Evolutionary conservation across 2,888 invertebrate species (phyloP), one percentile per base, ranked within the genome.

Genomic region (Aporophyla lueneburgensis): DNA sequence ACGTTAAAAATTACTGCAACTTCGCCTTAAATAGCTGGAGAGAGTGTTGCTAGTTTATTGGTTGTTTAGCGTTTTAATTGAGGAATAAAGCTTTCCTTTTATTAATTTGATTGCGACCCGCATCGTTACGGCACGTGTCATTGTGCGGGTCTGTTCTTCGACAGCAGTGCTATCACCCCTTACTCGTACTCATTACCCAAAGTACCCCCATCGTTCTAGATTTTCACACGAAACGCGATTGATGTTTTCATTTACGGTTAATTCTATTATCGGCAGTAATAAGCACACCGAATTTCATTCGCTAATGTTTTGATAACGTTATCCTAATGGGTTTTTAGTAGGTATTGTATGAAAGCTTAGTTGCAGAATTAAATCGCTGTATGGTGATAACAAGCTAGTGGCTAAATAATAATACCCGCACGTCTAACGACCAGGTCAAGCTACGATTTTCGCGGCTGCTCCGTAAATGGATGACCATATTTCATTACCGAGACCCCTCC

Each of bases 151-250:
- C 43, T 81, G 78, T 84, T 88, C 80, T 76, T 65, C 78, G 79
- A 78, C 62, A 74, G 80, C 83, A 76, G 75, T 87, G 89, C 92
- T 94, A 94, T 95, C 95, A 94, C 91, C 93, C 94, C 91, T 86
- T 89, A 82, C 82, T 85, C n/a, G n/a, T 70, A 89, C 86, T 87
- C 88, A 91, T 93, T 92, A 84, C 62, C 74, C 86, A 82, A 77
- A 92, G 91, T 93, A 93, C 95, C 95, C 95, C 87, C 91, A 96
- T 96, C 89, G 92, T 88, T 91, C 93, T 93, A 93, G 90, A 94
- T 95, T 94, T 93, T 94, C 94, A 95, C 94, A 94, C 91, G 92
- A 88, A 88, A 88, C 81, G 76, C 86, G 83, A 89, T 91, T 90
- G 83, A 83, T 80, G 71, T 76, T 78, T 74, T 81, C 49, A 54